Base-by-base conservation (phyloP, 2,888 invertebrate species). In the Trichopria drosophilae region DNA sequence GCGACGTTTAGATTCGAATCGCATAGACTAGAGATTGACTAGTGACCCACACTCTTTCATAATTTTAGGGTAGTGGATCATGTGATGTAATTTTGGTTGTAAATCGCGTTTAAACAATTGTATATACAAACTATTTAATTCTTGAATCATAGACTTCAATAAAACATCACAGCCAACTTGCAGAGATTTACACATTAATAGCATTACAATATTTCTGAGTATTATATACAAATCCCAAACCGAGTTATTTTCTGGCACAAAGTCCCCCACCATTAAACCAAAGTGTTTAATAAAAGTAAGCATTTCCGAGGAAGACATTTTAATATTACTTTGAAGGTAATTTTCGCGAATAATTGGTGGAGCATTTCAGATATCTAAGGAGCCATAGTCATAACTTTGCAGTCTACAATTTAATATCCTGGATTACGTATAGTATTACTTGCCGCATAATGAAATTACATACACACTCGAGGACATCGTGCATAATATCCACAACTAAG, bases 221-320 rank as follows among this genome's bases (percentile, higher is more conserved):
- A 26, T 32, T 12, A 45, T 26, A 50, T 50, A 47, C 26, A 60
- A 51, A n/a, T 23, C 4, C 56, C 55, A 57, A 5, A 52, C 51
- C 6, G 22, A 19, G 32, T 57, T 35, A 34, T 51, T 20, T 44
- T 46, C 18, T 18, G 46, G 41, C 7, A 58, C 35, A 20, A 34
- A 26, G 26, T 57, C 49, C n/a, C 57, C 57, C n/a, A 58, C 37
- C 22, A 58, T 46, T 7, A 57, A 7, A 23, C 45, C 48, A 23
- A 57, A 58, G 32, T 55, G 13, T 10, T 39, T 31, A 10, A 55
- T 36, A 46, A 58, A 51, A 7, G 48, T 42, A 42, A 41, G 46
- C 51, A 53, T 55, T 53, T 58, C 55, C 3, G 50, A 44, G 6
- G 56, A 36, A 2, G 53, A 53, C 51, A 56, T 54, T 41, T 43